phyloP scores from a whole-genome alignment of 2,113 vertebrate species.

The Ellobius talpinus region DNA sequence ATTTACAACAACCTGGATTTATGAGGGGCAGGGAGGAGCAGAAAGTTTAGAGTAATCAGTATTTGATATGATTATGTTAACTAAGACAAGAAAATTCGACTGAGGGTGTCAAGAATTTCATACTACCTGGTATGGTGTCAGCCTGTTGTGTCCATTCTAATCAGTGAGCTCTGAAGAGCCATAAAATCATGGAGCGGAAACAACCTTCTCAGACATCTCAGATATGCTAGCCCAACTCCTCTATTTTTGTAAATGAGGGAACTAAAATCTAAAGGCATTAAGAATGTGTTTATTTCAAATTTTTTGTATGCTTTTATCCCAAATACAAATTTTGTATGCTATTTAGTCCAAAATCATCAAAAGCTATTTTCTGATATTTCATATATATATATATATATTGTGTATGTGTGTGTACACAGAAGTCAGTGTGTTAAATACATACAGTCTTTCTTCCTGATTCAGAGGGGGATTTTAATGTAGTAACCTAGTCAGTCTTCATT shows the following conservation, averaged over 20 bases:
- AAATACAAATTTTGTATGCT: too few species aligned
- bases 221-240: background rate
- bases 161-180: background rate
- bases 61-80: slow-evolving; percentile 13
- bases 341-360: background rate
- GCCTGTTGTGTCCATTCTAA: background rate
- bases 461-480: slow-evolving; percentile 22
- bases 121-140: background rate
- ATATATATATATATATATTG: background rate
- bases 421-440: slow-evolving; percentile 5
- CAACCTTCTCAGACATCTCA: background rate
- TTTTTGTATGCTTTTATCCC: background rate
- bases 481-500: slow-evolving; percentile 24
- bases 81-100: slow-evolving; percentile 35
- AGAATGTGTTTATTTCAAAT: background rate
- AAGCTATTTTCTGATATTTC: background rate
- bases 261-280: slow-evolving; percentile 13
- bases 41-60: slow-evolving; percentile 44
- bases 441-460: background rate
- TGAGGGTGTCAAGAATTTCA: slow-evolving; percentile 23
- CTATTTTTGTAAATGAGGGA: slow-evolving; percentile 13
- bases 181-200: background rate
- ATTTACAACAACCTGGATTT: slow-evolving; percentile 44
- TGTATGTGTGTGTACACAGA: background rate
- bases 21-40: slow-evolving; percentile 22